These are phyloP conservation scores for Spinus olivaceus DNA, from an alignment of 2,797 vertebrate genomes.

Conservation along the genomic window DNA sequence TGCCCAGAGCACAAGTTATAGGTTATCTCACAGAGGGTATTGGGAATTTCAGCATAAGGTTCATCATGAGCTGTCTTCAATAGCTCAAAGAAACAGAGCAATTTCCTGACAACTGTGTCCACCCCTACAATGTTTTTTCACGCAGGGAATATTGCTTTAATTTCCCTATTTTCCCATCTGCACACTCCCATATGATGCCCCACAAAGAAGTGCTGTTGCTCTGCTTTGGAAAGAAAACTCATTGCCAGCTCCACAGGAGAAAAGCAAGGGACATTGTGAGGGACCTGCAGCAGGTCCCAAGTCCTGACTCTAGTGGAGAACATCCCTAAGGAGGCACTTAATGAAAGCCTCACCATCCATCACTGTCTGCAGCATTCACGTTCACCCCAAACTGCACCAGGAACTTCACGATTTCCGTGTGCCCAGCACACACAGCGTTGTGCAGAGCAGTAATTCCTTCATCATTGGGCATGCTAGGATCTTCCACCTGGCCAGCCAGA, in stretches of 20 bases:
- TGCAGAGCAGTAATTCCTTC: conserved; percentile 97
- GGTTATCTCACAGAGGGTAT: background rate
- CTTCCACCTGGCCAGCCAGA: conserved; percentile 83
- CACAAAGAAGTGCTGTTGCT: background rate
- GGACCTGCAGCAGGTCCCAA: background rate
- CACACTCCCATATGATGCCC: background rate
- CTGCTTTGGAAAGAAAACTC: background rate
- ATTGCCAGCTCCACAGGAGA: background rate
- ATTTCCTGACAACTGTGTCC: background rate
- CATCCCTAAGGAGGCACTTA: background rate
- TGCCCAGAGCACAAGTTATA: rapidly evolving
- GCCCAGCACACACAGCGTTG: conserved; percentile 94
- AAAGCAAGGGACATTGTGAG: background rate
- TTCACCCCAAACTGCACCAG: conserved; percentile 96
- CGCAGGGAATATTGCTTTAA: background rate
- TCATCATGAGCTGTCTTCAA: background rate
- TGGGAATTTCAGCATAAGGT: background rate
- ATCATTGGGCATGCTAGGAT: conserved; percentile 94
- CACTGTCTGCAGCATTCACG: conserved; percentile 94
- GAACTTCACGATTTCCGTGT: conserved; percentile 96
- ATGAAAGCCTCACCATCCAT: conserved; percentile 86
- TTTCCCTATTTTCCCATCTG: background rate
- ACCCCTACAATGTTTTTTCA: background rate
- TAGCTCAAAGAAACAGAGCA: background rate
- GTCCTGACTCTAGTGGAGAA: background rate